Evolutionary conservation across 2,797 vertebrate species (phyloP), one percentile per base, ranked within the genome.

Genomic region (Pogonophryne albipinna): DNA sequence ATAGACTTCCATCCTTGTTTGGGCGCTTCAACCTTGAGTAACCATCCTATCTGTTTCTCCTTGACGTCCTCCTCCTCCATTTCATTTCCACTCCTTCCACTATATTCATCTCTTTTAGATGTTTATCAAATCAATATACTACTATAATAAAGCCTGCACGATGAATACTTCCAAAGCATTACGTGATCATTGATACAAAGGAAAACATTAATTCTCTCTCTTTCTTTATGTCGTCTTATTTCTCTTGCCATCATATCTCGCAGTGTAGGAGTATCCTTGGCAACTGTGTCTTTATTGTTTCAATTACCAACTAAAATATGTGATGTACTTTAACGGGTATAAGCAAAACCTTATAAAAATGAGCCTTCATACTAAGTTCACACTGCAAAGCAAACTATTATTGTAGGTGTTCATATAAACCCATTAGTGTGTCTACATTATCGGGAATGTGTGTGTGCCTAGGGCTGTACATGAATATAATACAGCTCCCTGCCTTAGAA

Each of bases 191-290:
- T 1, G 47, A 68, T 45, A 49, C 11, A 45, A 76, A 68, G 44
- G 52, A 50, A 78, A 76, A 20, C 1, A 50, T 47, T 20, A 13
- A 31, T 50, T 71, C 2, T 46, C 2, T 53, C 27, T 55, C 17
- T 62, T 14, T 53, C 23, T 71, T 44, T 14, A 5, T 8, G 4
- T 27, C 6, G 61, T 53, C 52, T 66, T n/a, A 63, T 38, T 47
- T 65, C 8, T 76, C 3, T 67, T 47, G 17, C 19, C 20, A 19
- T 15, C 1, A 0, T 66, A 41, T 41, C 23, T 42, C 12, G 6
- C 20, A n/a, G 38, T 71, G 45, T 38, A 71, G 74, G 59, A 66
- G 68, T 80, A 47, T 75, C 82, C 74, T 10, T 74, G 60, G 74
- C 69, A 87, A 85, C 74, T 11, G n/a, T 11, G 1, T 71, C 17